phyloP scores from a whole-genome alignment of 2,113 vertebrate genomes.

The Crocuta crocuta region DNA sequence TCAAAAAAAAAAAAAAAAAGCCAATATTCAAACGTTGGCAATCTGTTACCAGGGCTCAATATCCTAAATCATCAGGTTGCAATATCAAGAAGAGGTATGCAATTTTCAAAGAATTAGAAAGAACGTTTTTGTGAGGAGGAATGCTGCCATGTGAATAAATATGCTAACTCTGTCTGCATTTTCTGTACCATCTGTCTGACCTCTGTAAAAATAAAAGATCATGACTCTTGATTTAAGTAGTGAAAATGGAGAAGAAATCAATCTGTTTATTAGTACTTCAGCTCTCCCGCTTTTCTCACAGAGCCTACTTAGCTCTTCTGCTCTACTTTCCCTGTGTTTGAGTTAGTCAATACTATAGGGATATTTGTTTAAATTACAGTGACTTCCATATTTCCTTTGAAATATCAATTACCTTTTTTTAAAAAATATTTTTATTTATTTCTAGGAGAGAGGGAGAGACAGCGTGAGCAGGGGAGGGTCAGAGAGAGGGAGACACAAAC shows the following conservation, averaged over 20 bases:
- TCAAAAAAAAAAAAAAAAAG: not conserved
- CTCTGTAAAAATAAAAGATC: not conserved
- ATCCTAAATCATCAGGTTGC: not conserved
- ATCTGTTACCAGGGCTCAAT: not conserved
- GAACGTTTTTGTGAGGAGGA: not conserved
- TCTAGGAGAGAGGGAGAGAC: too few species aligned
- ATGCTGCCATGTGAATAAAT: conserved; percentile 24
- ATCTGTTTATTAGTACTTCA: not conserved
- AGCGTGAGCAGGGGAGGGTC: too few species aligned
- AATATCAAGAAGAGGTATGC: not conserved
- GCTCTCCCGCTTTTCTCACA: not conserved
- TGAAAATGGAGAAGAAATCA: not conserved
- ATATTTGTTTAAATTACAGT: conserved; percentile 32
- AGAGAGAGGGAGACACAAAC: too few species aligned
- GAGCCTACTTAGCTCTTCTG: not conserved
- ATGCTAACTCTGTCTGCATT: not conserved
- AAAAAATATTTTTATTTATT: too few species aligned
- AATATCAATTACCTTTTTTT: not conserved
- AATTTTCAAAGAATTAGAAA: not conserved
- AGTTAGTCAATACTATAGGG: not conserved
- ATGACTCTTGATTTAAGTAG: not conserved
- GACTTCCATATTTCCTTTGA: not conserved
- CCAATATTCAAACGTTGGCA: not conserved
- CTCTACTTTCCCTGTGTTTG: not conserved
- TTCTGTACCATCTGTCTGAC: not conserved